phyloP scores from a whole-genome alignment of 2,888 invertebrate genomes.

The Psylliodes chrysocephalus region DNA sequence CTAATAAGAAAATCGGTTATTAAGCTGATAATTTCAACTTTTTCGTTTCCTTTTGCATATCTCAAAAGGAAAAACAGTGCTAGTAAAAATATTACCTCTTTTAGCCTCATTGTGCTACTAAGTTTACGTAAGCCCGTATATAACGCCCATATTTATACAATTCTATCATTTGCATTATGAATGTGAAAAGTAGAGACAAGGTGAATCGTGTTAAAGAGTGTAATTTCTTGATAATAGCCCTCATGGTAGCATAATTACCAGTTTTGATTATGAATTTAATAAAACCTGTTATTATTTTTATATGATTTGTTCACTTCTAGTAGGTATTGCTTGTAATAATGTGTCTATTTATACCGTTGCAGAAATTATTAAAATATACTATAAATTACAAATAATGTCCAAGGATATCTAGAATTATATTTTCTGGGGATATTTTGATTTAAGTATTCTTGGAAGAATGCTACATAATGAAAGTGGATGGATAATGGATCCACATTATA shows the following conservation, averaged over 20 bases:
- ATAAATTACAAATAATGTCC: too few relatives aligned
- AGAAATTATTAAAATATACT: too few relatives aligned
- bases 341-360: neutral
- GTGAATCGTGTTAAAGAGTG: constrained; percentile 16
- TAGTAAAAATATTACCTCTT: neutral
- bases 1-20: constrained; percentile 44
- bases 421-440: too few relatives aligned
- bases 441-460: too few relatives aligned
- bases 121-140: constrained; percentile 8
- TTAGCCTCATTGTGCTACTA: constrained; percentile 26
- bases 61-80: neutral
- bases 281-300: constrained; percentile 14
- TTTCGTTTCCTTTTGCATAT: constrained; percentile 16
- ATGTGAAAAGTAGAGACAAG: constrained; percentile 20
- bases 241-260: constrained; percentile 13
- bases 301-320: constrained; percentile 5
- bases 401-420: too few relatives aligned
- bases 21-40: constrained; percentile 26
- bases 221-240: constrained; percentile 4
- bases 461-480: too few relatives aligned
- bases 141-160: constrained; percentile 22
- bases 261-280: constrained; percentile 10
- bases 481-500: too few relatives aligned
- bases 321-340: neutral
- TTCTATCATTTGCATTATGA: constrained; percentile 17